Base-by-base conservation (phyloP, 2,888 invertebrate species). In the Hydrotaea diabolus region DNA sequence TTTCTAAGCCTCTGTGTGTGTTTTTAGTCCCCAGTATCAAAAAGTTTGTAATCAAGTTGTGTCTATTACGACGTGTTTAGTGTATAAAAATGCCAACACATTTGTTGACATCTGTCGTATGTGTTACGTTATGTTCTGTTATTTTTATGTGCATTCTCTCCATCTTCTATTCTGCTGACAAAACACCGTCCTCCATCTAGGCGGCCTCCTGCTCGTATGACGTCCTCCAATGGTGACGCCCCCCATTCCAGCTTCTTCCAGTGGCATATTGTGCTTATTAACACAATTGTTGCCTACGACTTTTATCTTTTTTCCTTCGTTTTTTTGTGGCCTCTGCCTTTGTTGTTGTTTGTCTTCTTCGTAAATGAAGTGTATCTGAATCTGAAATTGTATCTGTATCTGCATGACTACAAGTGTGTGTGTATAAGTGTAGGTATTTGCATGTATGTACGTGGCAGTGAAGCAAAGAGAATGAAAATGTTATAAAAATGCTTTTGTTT, bases 1-100 rank as follows among this genome's bases (percentile, higher is more conserved):
- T 13, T 19, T 39, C 31, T 31, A 4, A 2, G 17, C 64, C 2
- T 46, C 21, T 43, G 23, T 46, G 19, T 69, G 46, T 46, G 21
- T 46, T 1, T 49, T 49, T n/a, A 59, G 23, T 15, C 39, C 49
- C n/a, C 26, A n/a, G 36, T 43, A 55, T 46, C 46, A 69, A 66
- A 69, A 62, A 69, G 69, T 69, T 69, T 17, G 69, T 46, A 69
- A 69, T 69, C 69, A 69, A 69, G 69, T 69, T 62, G 26, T 72
- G 75, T 72, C 62, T 83, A 77, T 72, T 84, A 84, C 74, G 74
- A 83, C 75, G 76, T 81, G 78, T 84, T 83, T 72, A 78, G 84
- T 84, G 21, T 66, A 64, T 36, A 66, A 74, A n/a, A 55, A 21
- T 31, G 31, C 23, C 73, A 73, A 55, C 53, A 46, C 26, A 69